Evolutionary conservation across 2,888 invertebrate genomes (phyloP), one percentile per base, ranked within the genome.

Genomic region (Eurois occulta): DNA sequence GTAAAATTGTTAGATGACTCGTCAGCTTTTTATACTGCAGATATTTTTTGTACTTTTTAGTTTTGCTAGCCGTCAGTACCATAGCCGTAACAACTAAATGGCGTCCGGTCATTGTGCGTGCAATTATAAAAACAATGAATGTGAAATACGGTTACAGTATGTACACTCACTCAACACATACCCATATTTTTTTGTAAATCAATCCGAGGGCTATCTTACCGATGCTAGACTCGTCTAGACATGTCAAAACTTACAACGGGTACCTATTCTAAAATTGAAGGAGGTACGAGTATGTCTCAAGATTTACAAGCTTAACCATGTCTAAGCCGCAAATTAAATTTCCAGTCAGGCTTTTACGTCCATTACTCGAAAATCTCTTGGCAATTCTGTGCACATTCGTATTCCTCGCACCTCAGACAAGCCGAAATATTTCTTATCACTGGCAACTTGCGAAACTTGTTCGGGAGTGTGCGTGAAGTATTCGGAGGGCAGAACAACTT

Each of bases 401-500:
- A 90, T 91, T 91, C 89, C 78, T 89, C 84, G 78, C 89, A 89
- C 84, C 87, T 87, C 86, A 83, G 82, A 84, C 69, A 86, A 89
- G 81, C 81, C 88, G 80, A 88, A 88, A 87, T 89, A 89, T 89
- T 90, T 90, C 93, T 93, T 93, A 94, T 93, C 92, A 91, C 89
- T 87, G 83, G 87, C 86, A 87, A 91, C 88, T 91, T 90, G 70
- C 75, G 86, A 89, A 91, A 91, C 91, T 90, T 68, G 52, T 38
- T 58, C 67, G 60, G 60, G 58, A 83, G 90, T 91, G 89, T 89
- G 91, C 89, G 92, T 90, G 89, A 94, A 94, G 93, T 94, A 93
- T 93, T 91, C 85, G 77, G 87, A 89, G 90, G 87, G 87, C 85
- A 90, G 91, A 90, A 77, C 85, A 95, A 94, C 91, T 94, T 93